These are phyloP conservation scores for Indicator indicator DNA, from an alignment of 2,113 vertebrate genomes.

Conservation along the genomic window DNA sequence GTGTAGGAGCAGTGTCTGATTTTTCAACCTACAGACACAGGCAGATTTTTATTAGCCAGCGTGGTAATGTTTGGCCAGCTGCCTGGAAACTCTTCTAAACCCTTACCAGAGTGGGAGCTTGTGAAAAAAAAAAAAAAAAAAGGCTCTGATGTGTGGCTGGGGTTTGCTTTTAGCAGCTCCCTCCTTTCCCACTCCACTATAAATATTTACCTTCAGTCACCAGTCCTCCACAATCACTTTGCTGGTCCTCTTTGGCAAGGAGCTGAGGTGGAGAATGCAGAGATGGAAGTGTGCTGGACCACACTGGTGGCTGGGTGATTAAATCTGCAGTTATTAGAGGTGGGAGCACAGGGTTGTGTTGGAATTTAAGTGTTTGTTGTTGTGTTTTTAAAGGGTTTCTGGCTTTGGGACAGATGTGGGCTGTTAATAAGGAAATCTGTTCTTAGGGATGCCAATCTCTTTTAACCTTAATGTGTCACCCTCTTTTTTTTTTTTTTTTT, in stretches of 20 bases:
- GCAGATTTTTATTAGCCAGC: background rate
- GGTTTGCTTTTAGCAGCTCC: conserved; percentile 50
- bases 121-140: conserved; percentile 26
- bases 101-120: conserved; percentile 28
- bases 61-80: conserved; percentile 47
- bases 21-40: background rate
- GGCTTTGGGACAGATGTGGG: background rate
- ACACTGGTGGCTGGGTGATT: conserved; percentile 26
- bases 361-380: background rate
- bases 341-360: background rate
- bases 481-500: background rate
- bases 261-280: background rate
- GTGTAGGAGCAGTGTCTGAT: background rate
- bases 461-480: background rate
- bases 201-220: conserved; percentile 62
- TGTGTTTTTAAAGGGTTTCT: background rate
- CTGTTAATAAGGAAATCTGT: background rate
- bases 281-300: conserved; percentile 20
- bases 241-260: conserved; percentile 24
- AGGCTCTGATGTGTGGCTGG: background rate
- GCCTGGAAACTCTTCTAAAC: conserved; percentile 67
- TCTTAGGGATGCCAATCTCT: background rate
- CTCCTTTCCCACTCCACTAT: conserved; percentile 33
- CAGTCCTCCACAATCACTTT: background rate
- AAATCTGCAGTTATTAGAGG: background rate